Percentiles rank a stretch among this genome's conserved stretches.
These are phyloP conservation scores for Callospermophilus lateralis DNA, from an alignment of 2,113 vertebrate genomes.

Conservation along the genomic window DNA sequence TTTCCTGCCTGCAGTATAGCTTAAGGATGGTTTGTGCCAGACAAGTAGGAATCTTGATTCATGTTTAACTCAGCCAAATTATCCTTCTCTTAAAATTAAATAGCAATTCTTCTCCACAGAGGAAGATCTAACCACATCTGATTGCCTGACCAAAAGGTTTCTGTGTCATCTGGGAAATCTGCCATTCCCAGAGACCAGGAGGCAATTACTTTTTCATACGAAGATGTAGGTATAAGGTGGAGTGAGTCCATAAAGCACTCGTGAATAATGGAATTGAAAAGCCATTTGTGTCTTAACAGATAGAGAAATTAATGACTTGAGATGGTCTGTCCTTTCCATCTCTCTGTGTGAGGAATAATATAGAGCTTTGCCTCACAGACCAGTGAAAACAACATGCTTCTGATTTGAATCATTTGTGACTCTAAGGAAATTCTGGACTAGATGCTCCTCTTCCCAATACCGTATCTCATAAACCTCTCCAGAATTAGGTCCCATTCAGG, in stretches of 20 bases:
- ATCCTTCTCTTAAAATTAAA: conserved; percentile 78
- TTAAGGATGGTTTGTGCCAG: conserved; percentile 85
- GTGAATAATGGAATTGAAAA: conserved; percentile 71
- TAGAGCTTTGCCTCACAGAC: conserved; percentile 11
- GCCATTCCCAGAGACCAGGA: conserved; percentile 65
- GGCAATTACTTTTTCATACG: conserved; percentile 71
- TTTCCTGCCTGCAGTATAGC: conserved; percentile 87
- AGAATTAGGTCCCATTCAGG: neutral
- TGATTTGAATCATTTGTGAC: conserved; percentile 36
- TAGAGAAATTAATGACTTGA: conserved; percentile 42
- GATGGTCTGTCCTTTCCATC: neutral
- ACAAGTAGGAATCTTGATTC: conserved; percentile 84
- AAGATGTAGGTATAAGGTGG: conserved; percentile 49
- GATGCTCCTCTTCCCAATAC: neutral
- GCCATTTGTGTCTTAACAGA: conserved; percentile 60
- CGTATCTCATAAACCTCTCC: neutral
- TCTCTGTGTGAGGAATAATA: neutral
- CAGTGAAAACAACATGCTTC: neutral
- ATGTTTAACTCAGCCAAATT: conserved; percentile 81
- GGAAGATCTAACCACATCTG: conserved; percentile 75
- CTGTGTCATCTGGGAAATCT: conserved; percentile 73
- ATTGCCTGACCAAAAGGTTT: conserved; percentile 77
- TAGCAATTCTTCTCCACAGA: conserved; percentile 64
- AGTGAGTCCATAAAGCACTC: conserved; percentile 59
- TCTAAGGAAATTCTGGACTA: conserved; percentile 46